Conservation (phyloP, 1,140 invertebrate genomes). For the Zaprionus ghesquierei region DNA sequence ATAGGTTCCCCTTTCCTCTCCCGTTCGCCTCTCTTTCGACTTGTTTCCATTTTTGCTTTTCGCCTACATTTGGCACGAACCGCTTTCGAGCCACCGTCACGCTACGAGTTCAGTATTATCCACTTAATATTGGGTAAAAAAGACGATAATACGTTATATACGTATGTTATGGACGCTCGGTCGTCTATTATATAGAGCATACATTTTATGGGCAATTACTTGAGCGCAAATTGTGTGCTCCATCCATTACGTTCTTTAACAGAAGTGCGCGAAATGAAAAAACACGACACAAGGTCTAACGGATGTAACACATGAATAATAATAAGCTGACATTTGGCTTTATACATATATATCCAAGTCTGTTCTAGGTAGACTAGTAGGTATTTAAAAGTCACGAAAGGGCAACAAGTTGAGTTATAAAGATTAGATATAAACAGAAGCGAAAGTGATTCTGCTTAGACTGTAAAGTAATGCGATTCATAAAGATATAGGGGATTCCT, state of each 20-base stretch:
- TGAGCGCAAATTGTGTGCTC: constrained; percentile 46
- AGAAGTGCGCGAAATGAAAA: constrained; percentile 42
- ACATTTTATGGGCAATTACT: constrained; percentile 51
- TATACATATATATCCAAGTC: background rate
- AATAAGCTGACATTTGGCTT: constrained; percentile 3
- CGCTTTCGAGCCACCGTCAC: constrained; percentile 51
- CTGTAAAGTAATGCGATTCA: constrained; percentile 2
- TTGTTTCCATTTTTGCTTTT: constrained; percentile 35
- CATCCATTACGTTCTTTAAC: constrained; percentile 38
- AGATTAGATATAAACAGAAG: constrained; percentile 26
- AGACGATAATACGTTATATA: background rate
- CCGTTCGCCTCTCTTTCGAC: constrained; percentile 2
- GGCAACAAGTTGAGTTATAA: background rate
- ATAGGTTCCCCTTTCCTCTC: constrained; percentile 41
- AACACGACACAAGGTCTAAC: constrained; percentile 52
- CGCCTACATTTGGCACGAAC: constrained; percentile 53
- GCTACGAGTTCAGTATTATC: constrained; percentile 26
- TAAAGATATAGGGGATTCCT: background rate
- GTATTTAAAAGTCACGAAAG: background rate
- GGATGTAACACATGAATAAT: constrained; percentile 28
- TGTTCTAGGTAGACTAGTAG: background rate
- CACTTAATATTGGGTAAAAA: constrained; percentile 20
- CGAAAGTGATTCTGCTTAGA: constrained; percentile 16
- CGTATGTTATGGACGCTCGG: background rate
- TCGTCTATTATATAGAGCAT: background rate